Base-by-base conservation (phyloP, 2,797 vertebrate genomes). In the Lithobates pipiens region DNA sequence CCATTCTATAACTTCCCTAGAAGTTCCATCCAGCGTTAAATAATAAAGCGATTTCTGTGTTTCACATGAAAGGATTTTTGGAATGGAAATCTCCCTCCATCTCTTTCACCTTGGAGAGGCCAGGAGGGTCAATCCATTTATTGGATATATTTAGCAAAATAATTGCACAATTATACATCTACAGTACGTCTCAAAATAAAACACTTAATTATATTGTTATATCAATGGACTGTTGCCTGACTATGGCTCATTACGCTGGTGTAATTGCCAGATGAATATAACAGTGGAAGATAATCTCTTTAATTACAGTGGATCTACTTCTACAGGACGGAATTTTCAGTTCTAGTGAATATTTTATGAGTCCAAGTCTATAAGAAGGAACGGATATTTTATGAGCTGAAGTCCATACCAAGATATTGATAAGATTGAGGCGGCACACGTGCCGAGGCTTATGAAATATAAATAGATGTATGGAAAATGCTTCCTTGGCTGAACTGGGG, bases 281-380 rank as follows among this genome's bases (percentile, higher is more conserved):
- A 82, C 74, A 18, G 75, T 73, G 54, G 21, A 57, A 82, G 67
- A 73, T 74, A 32, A 76, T 77, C 67, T 72, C 73, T 78, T 86
- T 86, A 86, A 86, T 86, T 86, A 86, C 85, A 73, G 16, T 25
- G 36, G 18, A 70, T 78, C 75, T 77, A 50, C 75, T 86, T 65
- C 78, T 74, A 83, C 46, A 61, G 69, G 65, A 81, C n/a, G 44
- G 67, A 72, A 77, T 76, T 65, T 86, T 72, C 85, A 71, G n/a
- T 71, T 29, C 78, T 86, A 42, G 34, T 82, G 78, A 86, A 86
- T 82, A 86, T 86, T 86, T 86, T 76, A 86, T 85, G 69, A 85
- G 39, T 67, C 42, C 46, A 32, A 82, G 73, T 77, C 73, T 34
- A 86, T 86, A 72, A 86, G 71, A 68, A 71, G 23, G 34, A 3